Conservation (phyloP, 2,113 vertebrate genomes). For the Sinosuthora webbiana region DNA sequence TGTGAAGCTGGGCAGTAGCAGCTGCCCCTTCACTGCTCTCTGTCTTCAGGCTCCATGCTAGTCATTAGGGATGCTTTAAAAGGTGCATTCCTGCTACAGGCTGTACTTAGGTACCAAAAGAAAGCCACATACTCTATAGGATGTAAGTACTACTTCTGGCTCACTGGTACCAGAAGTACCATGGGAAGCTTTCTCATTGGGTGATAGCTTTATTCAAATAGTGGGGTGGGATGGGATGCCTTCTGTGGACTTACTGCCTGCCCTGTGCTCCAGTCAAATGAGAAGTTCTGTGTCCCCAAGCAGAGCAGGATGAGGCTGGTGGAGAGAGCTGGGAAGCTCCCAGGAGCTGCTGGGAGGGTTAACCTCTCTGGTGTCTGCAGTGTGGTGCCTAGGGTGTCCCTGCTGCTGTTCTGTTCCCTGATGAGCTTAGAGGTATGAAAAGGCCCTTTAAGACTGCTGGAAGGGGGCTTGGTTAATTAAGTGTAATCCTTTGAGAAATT, state of each 20-base stretch:
- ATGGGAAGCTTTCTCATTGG: not conserved
- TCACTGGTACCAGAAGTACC: not conserved
- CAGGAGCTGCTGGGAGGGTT: not conserved
- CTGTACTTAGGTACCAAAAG: not conserved
- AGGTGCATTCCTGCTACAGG: not conserved
- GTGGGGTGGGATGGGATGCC: not conserved
- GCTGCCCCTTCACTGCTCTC: not conserved
- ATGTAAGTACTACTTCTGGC: rapidly evolving
- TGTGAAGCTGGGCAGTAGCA: not conserved
- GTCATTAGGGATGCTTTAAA: not conserved
- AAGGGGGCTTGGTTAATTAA: conserved; percentile 65
- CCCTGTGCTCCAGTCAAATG: not conserved
- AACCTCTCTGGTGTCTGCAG: not conserved
- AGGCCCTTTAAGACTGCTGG: conserved; percentile 46
- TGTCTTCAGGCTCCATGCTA: not conserved
- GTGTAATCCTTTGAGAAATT: conserved; percentile 72
- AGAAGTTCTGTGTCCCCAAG: rapidly evolving
- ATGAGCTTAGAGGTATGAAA: conserved; percentile 62
- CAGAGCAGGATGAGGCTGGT: not conserved
- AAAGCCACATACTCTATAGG: rapidly evolving
- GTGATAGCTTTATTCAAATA: not conserved
- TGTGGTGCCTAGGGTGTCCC: not conserved
- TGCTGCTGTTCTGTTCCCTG: not conserved
- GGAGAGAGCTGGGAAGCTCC: not conserved
- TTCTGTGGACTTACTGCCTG: not conserved